Base-by-base conservation (phyloP, 2,113 vertebrate species). In the Istiophorus platypterus region DNA sequence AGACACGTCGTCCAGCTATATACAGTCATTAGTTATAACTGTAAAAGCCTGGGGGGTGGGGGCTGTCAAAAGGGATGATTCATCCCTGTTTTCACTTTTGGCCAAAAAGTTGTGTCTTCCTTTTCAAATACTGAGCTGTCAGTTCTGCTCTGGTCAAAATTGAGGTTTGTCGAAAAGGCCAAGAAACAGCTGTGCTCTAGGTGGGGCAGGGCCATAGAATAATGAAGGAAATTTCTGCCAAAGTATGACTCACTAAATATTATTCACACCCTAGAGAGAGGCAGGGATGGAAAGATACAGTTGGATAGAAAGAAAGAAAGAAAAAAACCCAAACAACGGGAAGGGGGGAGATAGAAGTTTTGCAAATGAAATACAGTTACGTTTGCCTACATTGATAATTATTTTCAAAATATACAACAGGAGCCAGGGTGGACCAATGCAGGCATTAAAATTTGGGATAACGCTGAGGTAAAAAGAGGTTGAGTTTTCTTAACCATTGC, bases 191-290 rank as follows among this genome's bases (percentile, higher is more conserved):
- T 94, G 93, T 85, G 82, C 82, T 84, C 69, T 90, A 91, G 90
- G 91, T 86, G 91, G 89, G 87, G 92, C 88, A 14, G 76, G 67
- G 61, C 70, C 76, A 84, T 15, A 78, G 74, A 89, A 94, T 87
- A 89, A 92, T 89, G 87, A 90, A 58, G 78, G 66, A 86, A 88
- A 34, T 39, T 51, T 24, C 76, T 90, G 92, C 94, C 94, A 95
- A 93, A 90, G 70, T 71, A 84, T 94, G 95, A 95, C 90, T 95
- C 94, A 95, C 82, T 59, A 68, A 87, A 90, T 82, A 89, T 57
- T 62, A 87, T 80, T 69, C 62, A 80, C 76, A 86, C 83, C 90
- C 90, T 45, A 69, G 70, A 79, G 84, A 85, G 81, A 89, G 75
- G 80, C 78, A 80, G 63, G 85, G n/a, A 58, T 22, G 52, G 20